A percentile compares a stretch with the other conserved stretches of the same genome.
phyloP scores from a whole-genome alignment of 2,113 vertebrate species.

The Lucifuga dentata region DNA sequence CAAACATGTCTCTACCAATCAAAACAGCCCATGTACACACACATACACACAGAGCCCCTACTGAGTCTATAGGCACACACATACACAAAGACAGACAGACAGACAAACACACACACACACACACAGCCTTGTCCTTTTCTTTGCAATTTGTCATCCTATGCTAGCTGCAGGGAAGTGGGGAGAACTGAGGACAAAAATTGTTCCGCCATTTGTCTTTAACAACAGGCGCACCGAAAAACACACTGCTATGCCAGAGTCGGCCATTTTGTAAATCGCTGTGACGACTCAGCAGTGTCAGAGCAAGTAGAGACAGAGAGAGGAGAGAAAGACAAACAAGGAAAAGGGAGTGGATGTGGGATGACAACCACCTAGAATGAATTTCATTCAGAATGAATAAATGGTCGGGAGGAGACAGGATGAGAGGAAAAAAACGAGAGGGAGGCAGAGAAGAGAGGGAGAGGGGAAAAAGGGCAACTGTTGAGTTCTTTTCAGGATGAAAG shows the following conservation, averaged over 20 bases:
- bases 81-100: slow-evolving; percentile 23
- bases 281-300: slow-evolving; percentile 51
- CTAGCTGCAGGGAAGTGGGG: slow-evolving; percentile 31
- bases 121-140: slow-evolving; percentile 49
- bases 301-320: slow-evolving; percentile 20
- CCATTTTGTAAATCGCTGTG: slow-evolving; percentile 73
- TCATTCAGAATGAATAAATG: slow-evolving; percentile 29
- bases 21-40: slow-evolving; percentile 16
- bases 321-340: slow-evolving; percentile 22
- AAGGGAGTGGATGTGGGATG: slow-evolving; percentile 7
- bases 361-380: slow-evolving; percentile 17
- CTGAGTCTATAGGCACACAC: slow-evolving; percentile 45
- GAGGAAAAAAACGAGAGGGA: slow-evolving; percentile 6
- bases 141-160: slow-evolving; percentile 49
- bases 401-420: slow-evolving; percentile 6
- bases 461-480: neutral
- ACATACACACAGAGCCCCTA: slow-evolving; percentile 36
- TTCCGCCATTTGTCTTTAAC: slow-evolving; percentile 64
- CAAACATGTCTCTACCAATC: slow-evolving; percentile 10
- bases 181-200: slow-evolving; percentile 15
- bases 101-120: slow-evolving; percentile 40
- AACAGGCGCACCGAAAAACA: slow-evolving; percentile 49
- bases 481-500: slow-evolving; percentile 30
- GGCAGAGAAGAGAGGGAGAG: slow-evolving; percentile 6
- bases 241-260: slow-evolving; percentile 52